Evolutionary conservation across 2,888 invertebrate species (phyloP).

Genomic region (Calameuta pallipes): DNA sequence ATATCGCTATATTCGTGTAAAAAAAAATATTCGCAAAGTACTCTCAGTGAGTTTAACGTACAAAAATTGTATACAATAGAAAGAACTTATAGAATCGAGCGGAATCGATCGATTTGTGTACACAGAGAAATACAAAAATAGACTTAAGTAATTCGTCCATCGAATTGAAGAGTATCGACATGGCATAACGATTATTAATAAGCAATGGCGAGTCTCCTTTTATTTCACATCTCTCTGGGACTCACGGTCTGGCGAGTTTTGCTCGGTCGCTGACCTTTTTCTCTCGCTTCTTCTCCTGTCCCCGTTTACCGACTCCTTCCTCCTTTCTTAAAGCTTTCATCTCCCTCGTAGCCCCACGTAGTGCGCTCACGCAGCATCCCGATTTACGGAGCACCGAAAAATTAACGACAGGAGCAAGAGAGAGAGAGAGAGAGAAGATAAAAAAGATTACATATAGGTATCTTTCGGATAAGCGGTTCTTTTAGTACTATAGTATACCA

Average conservation of each 20-base stretch:
- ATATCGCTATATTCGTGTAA: not conserved
- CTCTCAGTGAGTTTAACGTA: not conserved
- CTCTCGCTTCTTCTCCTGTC: conserved; percentile 25
- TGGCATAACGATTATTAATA: conserved; percentile 3
- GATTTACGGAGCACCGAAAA: conserved; percentile 6
- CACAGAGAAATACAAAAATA: not conserved
- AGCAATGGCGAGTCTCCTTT: conserved; percentile 35
- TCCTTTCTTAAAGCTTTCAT: not conserved
- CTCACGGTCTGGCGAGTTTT: conserved; percentile 60
- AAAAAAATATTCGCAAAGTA: not conserved
- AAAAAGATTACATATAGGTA: not conserved
- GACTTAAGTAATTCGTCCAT: not conserved
- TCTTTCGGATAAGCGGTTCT: not conserved
- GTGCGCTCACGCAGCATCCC: not conserved
- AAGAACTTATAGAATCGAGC: not conserved
- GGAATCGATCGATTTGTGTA: not conserved
- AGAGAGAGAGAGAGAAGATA: not conserved
- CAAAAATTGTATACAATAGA: not conserved
- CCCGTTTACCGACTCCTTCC: conserved; percentile 2
- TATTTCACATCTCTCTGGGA: conserved; percentile 43
- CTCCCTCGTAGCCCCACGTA: not conserved
- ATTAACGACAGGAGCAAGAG: not conserved
- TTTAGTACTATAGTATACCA: not conserved
- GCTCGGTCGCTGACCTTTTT: conserved; percentile 55
- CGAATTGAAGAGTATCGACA: not conserved